These are phyloP conservation scores for Chrysaora quinquecirrha DNA, from an alignment of 30 jellyfish, hydroid and myxozoan species.

Conservation along the genomic window DNA sequence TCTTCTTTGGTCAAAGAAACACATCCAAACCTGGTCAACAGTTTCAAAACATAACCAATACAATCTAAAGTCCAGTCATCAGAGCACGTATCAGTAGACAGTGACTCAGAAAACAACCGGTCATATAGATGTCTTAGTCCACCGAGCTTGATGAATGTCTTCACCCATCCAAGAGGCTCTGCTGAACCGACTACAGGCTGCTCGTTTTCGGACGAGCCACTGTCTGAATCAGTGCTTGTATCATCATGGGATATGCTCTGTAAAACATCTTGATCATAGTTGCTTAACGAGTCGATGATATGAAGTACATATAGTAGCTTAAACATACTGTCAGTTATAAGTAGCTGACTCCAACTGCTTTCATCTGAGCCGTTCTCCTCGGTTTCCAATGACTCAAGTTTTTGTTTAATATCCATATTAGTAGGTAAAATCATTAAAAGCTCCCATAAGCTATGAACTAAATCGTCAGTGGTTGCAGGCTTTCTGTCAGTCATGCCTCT, in stretches of 20 bases:
- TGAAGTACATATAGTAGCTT: constrained; percentile 85
- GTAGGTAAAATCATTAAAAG: constrained; percentile 90
- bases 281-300: constrained; percentile 83
- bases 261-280: constrained; percentile 52
- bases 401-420: constrained; percentile 53
- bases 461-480: constrained; percentile 61
- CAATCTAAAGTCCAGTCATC: constrained; percentile 91
- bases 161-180: constrained; percentile 86
- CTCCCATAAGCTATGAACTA: constrained; percentile 90
- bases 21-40: constrained; percentile 94
- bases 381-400: constrained; percentile 48
- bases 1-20: constrained; percentile 56
- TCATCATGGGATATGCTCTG: constrained; percentile 59
- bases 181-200: constrained; percentile 26
- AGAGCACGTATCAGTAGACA: constrained; percentile 39
- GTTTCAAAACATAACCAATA: constrained; percentile 79
- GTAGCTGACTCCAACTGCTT: constrained; percentile 62
- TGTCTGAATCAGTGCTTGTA: constrained; percentile 90
- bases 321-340: constrained; percentile 77
- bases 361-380: constrained; percentile 2
- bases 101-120: constrained; percentile 56
- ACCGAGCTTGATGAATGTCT: constrained; percentile 75
- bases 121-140: constrained; percentile 76
- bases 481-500: neutral
- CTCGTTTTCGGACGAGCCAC: constrained; percentile 83